Base-by-base conservation (phyloP, 2,888 invertebrate genomes). In the Fragum fragum region DNA sequence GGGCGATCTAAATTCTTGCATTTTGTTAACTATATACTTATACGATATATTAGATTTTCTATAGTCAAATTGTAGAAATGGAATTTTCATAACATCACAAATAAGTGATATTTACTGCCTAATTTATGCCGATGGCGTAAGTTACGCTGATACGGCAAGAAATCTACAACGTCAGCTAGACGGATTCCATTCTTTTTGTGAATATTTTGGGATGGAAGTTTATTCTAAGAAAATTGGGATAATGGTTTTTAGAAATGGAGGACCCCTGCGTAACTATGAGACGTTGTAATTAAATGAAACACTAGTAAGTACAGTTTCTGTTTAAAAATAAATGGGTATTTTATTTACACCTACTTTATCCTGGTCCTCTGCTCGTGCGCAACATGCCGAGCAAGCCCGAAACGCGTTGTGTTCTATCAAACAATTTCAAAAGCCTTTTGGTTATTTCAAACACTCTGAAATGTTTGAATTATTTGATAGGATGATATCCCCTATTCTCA, bases 391-490 rank as follows among this genome's bases (percentile, higher is more conserved):
- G 16, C 71, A 71, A 55, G 29, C 71, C 2, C 28, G 21, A 28
- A 55, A 71, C 29, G 55, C 55, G 18, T 9, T 71, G 0, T n/a
- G n/a, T 21, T 32, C 57, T 14, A 53, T 70, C 42, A 23, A 47
- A 47, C 26, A 52, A 18, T 70, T 42, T 28, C 28, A 52, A 28
- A 26, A 28, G 26, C 26, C 9, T 18, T 52, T 52, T 52, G 70
- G 70, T 23, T 47, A 16, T 23, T 52, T 70, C 21, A 9, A 14
- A 57, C 57, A 57, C 23, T 14, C 5, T 47, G 52, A 70, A 18
- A n/a, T 18, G n/a, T 70, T 70, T 32, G 55, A 71, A 29, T 55
- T 71, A 32, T 71, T 71, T 71, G 71, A 71, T 29, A 7, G 29
- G n/a, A 71, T 55, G n/a, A 52, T 55, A 11, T 5, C 6, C 18